Percentiles rank a stretch among this genome's conserved stretches.
Conservation (phyloP, 2,113 vertebrate genomes). For the Hystrix cristata region DNA sequence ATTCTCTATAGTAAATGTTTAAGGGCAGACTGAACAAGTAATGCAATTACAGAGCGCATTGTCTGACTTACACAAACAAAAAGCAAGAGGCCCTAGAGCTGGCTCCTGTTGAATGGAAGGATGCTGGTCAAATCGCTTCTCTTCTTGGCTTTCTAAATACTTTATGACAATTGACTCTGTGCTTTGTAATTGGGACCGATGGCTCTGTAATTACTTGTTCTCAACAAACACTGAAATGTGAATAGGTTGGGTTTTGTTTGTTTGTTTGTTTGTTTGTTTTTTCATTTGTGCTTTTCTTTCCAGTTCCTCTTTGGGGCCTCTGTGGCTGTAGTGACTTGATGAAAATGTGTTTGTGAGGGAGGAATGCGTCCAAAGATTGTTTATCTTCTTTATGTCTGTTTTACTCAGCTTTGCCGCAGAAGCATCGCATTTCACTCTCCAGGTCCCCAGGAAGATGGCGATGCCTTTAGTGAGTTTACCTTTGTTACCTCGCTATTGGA, state of each 20-base stretch:
- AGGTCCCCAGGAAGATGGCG: constrained; percentile 47
- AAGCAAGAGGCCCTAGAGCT: neutral
- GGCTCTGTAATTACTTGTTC: constrained; percentile 77
- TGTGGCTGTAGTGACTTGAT: constrained; percentile 31
- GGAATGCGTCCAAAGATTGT: constrained; percentile 15
- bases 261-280: neutral
- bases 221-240: constrained; percentile 76
- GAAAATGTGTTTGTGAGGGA: constrained; percentile 51
- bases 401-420: constrained; percentile 50
- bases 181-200: constrained; percentile 75
- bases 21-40: constrained; percentile 55
- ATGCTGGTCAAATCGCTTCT: neutral
- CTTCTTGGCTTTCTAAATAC: constrained; percentile 61
- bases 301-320: constrained; percentile 52
- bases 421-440: neutral
- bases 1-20: constrained; percentile 51
- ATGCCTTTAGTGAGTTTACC: constrained; percentile 60
- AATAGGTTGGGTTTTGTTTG: constrained; percentile 66
- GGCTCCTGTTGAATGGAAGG: neutral
- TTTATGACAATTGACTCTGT: constrained; percentile 75
- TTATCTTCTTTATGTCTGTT: constrained; percentile 63
- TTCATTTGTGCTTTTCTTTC: constrained; percentile 72
- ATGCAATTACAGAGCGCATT: constrained; percentile 22
- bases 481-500: constrained; percentile 50
- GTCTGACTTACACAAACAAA: constrained; percentile 53